Evolutionary conservation across 2,797 vertebrate genomes (phyloP), one percentile per base, ranked within the genome.

Genomic region (Pristis pectinata): DNA sequence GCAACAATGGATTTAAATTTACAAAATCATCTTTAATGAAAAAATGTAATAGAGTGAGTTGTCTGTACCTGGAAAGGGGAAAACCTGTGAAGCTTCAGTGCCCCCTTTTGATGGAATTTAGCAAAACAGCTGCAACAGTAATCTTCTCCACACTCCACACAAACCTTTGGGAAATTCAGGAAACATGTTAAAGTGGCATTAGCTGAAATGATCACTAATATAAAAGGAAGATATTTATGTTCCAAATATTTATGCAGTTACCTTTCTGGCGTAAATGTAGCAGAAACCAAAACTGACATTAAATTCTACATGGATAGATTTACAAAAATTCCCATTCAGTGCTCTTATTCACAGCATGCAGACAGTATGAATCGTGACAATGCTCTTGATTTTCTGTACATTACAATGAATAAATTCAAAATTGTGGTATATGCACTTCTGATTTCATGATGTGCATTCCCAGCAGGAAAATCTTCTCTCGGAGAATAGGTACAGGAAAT

Each of bases 31-130:
- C 27, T 61, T 2, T 64, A 37, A 30, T n/a, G 30, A 61, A 94
- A 80, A 49, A 61, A 59, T 79, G 37, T 80, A 49, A 61, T 10
- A 94, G 7, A 76, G 37, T 34, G 5, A 76, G 41, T 24, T 80
- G 76, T 7, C 61, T 94, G 94, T 96, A 98, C 98, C 97, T 98
- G 97, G 95, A 98, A 93, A 53, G 97, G 96, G 94, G 97, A 96
- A 95, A 97, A 98, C 96, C 97, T 97, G 95, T 98, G 98, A 97
- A 97, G 96, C 96, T 97, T 98, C 72, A 98, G 97, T 97, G 98
- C 98, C 97, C 98, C 98, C 98, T 98, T 98, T 97, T 98, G 98
- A 96, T 98, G 97, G 82, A 98, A 97, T 95, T 94, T 98, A 95
- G 97, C 96, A 96, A 98, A 98, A 95, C 98, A 98, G 44, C 96